Evolutionary conservation across 2,888 invertebrate genomes (phyloP).

Genomic region (Cetonia aurata): DNA sequence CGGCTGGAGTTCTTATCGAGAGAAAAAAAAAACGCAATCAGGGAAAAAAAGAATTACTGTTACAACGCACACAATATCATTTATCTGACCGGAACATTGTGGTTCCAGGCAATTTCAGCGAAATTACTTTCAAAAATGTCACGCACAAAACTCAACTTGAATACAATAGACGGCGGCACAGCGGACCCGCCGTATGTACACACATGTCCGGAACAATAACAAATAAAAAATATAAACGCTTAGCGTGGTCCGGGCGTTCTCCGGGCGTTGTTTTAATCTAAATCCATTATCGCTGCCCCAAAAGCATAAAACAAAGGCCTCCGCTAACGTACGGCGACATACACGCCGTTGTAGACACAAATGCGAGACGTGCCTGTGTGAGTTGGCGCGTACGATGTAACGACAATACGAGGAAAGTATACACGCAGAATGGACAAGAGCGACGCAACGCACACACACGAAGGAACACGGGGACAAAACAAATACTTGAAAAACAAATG

Average conservation of each 20-base stretch:
- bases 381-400: not conserved
- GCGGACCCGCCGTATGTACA: not conserved
- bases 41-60: no score
- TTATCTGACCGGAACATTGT: constrained; percentile 12
- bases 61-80: constrained; percentile 1
- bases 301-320: constrained; percentile 55
- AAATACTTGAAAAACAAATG: constrained; percentile 62
- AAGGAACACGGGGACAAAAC: constrained; percentile 49
- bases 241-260: constrained; percentile 28
- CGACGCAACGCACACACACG: constrained; percentile 43
- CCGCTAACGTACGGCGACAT: constrained; percentile 27
- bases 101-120: constrained; percentile 5
- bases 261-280: constrained; percentile 53
- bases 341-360: not conserved
- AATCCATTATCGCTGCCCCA: constrained; percentile 56
- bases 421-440: constrained; percentile 46
- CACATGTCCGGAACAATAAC: constrained; percentile 26
- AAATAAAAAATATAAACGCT: constrained; percentile 38
- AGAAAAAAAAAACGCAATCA: no score
- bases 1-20: no score
- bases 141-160: constrained; percentile 24
- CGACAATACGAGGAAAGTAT: constrained; percentile 11
- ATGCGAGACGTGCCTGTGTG: not conserved
- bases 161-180: constrained; percentile 16
- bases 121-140: constrained; percentile 27